phyloP scores from a whole-genome alignment of 2,797 vertebrate species.

The Sebastes hubbsi region DNA sequence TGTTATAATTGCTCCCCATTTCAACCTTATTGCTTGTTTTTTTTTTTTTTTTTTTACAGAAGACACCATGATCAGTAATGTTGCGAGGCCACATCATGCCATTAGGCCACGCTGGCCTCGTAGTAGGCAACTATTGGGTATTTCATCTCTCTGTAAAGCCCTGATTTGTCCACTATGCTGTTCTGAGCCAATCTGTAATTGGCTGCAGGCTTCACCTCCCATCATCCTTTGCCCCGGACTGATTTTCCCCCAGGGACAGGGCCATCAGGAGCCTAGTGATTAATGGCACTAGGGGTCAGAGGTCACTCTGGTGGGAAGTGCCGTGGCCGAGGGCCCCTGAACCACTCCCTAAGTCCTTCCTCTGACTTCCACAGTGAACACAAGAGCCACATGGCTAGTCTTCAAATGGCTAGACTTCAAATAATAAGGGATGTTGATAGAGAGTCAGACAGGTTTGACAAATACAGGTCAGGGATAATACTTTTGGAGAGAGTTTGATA shows the following conservation, averaged over 20 bases:
- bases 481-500: neutral
- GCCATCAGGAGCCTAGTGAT: conserved; percentile 94
- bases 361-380: conserved; percentile 66
- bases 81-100: conserved; percentile 1
- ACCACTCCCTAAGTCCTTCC: conserved; percentile 83
- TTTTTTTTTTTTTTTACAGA: neutral
- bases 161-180: conserved; percentile 68
- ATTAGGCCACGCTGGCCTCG: conserved; percentile 8
- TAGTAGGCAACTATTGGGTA: conserved; percentile 46
- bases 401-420: conserved; percentile 55
- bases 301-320: conserved; percentile 91
- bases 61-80: neutral
- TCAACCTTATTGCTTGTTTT: neutral
- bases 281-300: conserved; percentile 93
- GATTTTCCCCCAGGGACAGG: conserved; percentile 90
- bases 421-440: conserved; percentile 50
- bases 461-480: neutral
- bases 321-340: conserved; percentile 78
- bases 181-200: conserved; percentile 74
- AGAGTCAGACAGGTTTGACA: neutral
- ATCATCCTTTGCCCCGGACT: conserved; percentile 84
- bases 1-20: neutral
- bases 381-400: conserved; percentile 46
- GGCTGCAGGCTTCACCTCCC: conserved; percentile 84
- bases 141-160: conserved; percentile 57